phyloP scores from a whole-genome alignment of 2,797 vertebrate species.

The Alfaro cultratus region DNA sequence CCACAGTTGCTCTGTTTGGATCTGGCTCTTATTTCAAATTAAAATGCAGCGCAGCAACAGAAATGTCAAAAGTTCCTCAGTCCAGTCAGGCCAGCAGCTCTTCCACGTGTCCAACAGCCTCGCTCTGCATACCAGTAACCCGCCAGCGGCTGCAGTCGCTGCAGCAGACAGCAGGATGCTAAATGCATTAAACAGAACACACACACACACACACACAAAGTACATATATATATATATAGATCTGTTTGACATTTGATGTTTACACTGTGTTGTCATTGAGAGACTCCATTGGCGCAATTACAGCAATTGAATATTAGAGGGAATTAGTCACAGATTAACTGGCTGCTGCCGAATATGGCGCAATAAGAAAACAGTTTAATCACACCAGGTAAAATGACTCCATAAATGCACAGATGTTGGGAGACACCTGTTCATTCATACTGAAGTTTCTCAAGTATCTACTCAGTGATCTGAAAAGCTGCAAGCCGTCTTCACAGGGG shows the following conservation, averaged over 20 bases:
- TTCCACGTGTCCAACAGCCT: conserved; percentile 27
- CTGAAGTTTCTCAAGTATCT: conserved; percentile 58
- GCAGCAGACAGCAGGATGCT: conserved; percentile 32
- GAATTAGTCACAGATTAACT: neutral
- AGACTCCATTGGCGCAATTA: neutral
- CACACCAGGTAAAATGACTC: conserved; percentile 19
- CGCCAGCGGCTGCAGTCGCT: conserved; percentile 43
- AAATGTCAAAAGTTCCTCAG: conserved; percentile 61
- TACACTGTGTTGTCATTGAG: conserved; percentile 3
- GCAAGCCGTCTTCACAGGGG: conserved; percentile 63
- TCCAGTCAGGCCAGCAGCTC: conserved; percentile 40
- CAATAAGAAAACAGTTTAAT: neutral
- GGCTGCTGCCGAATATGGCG: conserved; percentile 6
- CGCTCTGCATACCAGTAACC: conserved; percentile 44
- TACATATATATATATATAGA: conserved; percentile 32
- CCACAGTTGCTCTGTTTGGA: conserved; percentile 13
- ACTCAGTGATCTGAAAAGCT: conserved; percentile 64
- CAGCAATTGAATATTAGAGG: neutral
- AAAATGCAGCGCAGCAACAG: conserved; percentile 50
- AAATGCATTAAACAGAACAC: conserved; percentile 10
- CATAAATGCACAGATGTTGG: conserved; percentile 19
- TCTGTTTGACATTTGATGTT: conserved; percentile 31
- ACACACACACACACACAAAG: neutral
- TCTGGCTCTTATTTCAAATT: conserved; percentile 43
- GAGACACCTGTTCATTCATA: conserved; percentile 55